Base-by-base conservation (phyloP, 2,888 invertebrate species). In the Polyommatus icarus region DNA sequence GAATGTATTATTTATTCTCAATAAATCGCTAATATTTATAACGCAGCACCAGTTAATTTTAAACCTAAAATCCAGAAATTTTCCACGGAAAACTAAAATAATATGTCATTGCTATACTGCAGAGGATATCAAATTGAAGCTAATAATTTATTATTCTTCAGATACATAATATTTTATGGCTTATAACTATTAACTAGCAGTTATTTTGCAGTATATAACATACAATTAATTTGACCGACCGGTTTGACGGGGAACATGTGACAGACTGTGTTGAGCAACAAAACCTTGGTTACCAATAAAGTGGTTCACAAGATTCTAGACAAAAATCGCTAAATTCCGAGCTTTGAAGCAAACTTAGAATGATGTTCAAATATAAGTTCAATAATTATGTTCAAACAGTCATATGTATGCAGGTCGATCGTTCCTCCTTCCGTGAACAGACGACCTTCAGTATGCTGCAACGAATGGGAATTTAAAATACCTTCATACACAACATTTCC, bases 1-100 rank as follows among this genome's bases (percentile, higher is more conserved):
- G 82, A 82, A 85, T 81, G 84, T 85, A 79, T 82, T 84, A 82
- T 84, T 82, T 85, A 40, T 46, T 50, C 24, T 84, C 83, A 87
- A 78, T 80, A 83, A 81, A 84, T 50, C 24, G 73, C 12, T 54
- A 50, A 12, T 10, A 20, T 40, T 46, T 72, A 36, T 40, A 24
- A 20, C 24, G 61, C 20, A 61, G 61, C 24, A 20, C 8, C 59
- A 24, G 1, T 24, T 24, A 3, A 12, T 61, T 61, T 24, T 1
- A 24, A 50, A 1, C 40, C 40, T 10, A 40, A 40, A 40, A 46
- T 46, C 10, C 46, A 46, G 8, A 46, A 46, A 12, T 0, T 10
- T 46, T 46, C 46, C 10, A 46, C 10, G 46, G 46, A 2, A 12
- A 46, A 10, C 8, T 10, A 10, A 40, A 10, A 46, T 3, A 10